Percentiles rank a stretch among this genome's conserved stretches.
Evolutionary conservation across 2,888 invertebrate genomes (phyloP).

Genomic region (Steinernema carpocapsae): DNA sequence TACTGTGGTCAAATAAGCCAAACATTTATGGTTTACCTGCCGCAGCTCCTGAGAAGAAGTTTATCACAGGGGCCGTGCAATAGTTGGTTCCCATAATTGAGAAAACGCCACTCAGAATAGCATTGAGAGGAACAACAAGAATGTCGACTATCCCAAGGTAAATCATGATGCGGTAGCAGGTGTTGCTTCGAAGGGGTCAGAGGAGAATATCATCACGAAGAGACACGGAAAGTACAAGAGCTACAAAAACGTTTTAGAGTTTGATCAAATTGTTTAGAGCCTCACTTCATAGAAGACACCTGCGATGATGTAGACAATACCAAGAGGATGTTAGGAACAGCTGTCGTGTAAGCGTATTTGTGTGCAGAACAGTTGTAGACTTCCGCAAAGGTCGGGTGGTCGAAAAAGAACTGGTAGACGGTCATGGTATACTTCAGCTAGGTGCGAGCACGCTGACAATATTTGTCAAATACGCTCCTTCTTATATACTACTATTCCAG

Average conservation of each 20-base stretch:
- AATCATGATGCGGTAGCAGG: conserved; percentile 13
- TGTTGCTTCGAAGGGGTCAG: background rate
- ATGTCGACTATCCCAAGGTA: conserved; percentile 1
- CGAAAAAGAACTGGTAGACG: background rate
- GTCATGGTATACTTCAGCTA: background rate
- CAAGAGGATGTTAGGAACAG: background rate
- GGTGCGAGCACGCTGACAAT: background rate
- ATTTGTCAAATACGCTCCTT: too few relatives aligned
- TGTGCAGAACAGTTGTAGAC: background rate
- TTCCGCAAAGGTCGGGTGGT: background rate
- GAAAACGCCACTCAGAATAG: background rate
- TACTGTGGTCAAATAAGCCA: too few relatives aligned
- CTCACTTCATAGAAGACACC: background rate
- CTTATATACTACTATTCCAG: too few relatives aligned
- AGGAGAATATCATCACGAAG: background rate
- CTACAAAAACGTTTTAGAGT: background rate
- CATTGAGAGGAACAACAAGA: background rate
- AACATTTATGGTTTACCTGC: background rate
- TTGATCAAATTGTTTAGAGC: background rate
- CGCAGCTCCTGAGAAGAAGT: background rate
- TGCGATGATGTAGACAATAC: background rate
- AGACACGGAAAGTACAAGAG: background rate
- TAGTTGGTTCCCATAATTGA: conserved; percentile 1
- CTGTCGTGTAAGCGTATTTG: background rate
- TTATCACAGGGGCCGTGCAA: background rate